Evolutionary conservation across 2,888 invertebrate genomes (phyloP).

Genomic region (Anagyrus pseudococci): DNA sequence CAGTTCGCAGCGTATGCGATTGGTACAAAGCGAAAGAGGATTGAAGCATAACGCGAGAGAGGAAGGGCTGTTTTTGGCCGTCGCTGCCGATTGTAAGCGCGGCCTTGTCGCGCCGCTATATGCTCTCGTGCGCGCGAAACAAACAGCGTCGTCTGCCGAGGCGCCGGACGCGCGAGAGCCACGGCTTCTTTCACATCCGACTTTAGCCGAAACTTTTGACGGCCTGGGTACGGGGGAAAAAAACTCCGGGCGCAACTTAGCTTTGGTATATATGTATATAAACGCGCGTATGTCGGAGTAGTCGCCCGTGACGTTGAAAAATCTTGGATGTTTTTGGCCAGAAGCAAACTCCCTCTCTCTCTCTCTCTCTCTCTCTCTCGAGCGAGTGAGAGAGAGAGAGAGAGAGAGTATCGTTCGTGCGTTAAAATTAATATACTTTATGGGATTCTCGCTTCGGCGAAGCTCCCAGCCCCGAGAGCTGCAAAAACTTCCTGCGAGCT

Average conservation of each 20-base stretch:
- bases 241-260: too few species aligned
- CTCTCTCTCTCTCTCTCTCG: too few species aligned
- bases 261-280: too few species aligned
- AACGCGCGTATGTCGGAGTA: background rate
- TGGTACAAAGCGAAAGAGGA: too few species aligned
- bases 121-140: conserved; percentile 34
- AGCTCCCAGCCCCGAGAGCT: too few species aligned
- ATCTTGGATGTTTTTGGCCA: conserved; percentile 10
- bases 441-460: too few species aligned
- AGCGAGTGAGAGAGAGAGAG: background rate
- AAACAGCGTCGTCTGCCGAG: conserved; percentile 38
- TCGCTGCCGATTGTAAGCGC: conserved; percentile 46
- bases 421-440: conserved; percentile 32
- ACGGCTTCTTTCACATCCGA: conserved; percentile 28
- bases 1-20: too few species aligned
- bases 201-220: conserved; percentile 33
- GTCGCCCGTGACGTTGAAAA: conserved; percentile 17
- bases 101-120: conserved; percentile 47
- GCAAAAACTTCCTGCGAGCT: too few species aligned
- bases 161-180: conserved; percentile 46
- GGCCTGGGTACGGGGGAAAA: background rate
- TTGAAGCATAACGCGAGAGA: background rate
- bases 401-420: conserved; percentile 16
- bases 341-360: too few species aligned
- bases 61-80: conserved; percentile 48